Conservation (phyloP, 2,797 vertebrate genomes). For the Acanthis flammea region DNA sequence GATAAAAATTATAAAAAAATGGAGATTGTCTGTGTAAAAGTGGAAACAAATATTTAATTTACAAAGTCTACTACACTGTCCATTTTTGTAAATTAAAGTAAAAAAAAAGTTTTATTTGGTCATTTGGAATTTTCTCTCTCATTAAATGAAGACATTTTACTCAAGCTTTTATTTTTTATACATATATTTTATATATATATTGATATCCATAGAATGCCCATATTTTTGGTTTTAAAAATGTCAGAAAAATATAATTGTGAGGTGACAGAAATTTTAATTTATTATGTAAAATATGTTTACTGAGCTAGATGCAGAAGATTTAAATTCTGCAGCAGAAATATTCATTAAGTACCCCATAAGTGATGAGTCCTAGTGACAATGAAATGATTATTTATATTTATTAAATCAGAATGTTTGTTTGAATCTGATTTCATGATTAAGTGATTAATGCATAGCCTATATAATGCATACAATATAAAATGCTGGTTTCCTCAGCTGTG, state of each 20-base stretch:
- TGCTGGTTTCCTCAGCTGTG: neutral
- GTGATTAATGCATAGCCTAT: neutral
- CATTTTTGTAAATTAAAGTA: neutral
- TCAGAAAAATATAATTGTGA: neutral
- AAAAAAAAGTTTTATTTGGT: neutral
- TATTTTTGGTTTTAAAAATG: neutral
- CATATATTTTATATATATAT: no score
- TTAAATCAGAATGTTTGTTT: neutral
- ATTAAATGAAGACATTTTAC: neutral
- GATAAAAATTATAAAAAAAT: neutral
- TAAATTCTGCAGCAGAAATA: neutral
- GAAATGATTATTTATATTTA: neutral
- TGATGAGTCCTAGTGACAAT: neutral
- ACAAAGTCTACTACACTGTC: neutral
- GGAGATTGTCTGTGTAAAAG: no score
- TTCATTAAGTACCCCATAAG: neutral
- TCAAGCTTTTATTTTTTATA: neutral
- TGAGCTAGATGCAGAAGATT: neutral
- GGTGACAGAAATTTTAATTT: neutral
- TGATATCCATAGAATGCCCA: neutral
- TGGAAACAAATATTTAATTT: neutral
- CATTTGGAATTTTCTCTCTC: neutral
- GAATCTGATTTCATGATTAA: neutral
- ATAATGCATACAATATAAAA: neutral
- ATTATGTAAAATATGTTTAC: neutral